Percentiles rank a stretch among this genome's conserved stretches.
Evolutionary conservation across 2,113 vertebrate genomes (phyloP).

Genomic region (Sceloporus undulatus): DNA sequence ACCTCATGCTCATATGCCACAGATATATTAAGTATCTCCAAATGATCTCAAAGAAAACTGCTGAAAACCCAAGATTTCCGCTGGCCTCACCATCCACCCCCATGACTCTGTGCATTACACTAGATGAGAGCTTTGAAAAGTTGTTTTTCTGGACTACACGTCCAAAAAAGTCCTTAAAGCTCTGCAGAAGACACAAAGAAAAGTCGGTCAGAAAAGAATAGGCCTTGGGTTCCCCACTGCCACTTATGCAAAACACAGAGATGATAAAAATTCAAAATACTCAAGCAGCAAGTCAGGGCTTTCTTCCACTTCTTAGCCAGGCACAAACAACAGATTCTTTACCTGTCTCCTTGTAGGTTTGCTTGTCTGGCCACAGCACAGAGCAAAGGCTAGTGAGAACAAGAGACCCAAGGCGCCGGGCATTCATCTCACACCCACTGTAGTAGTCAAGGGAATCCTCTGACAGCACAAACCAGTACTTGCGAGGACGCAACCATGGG

Average conservation of each 20-base stretch:
- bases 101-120: neutral
- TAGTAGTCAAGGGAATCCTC: constrained; percentile 95
- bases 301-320: neutral
- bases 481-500: constrained; percentile 90
- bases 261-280: neutral
- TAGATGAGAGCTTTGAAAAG: neutral
- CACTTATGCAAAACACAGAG: neutral
- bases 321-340: neutral
- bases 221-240: neutral
- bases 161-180: neutral
- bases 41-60: neutral
- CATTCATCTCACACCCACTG: constrained; percentile 86
- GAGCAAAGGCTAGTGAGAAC: constrained; percentile 96
- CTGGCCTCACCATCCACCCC: too few species aligned
- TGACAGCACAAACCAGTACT: constrained; percentile 94
- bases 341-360: constrained; percentile 94
- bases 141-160: neutral
- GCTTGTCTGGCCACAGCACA: constrained; percentile 94
- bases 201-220: neutral
- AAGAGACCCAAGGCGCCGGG: constrained; percentile 87
- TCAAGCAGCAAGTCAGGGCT: neutral
- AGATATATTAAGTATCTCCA: neutral
- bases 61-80: neutral
- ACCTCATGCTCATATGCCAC: too few species aligned
- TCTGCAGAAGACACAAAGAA: neutral